phyloP scores from a whole-genome alignment of 2,888 invertebrate genomes.

The Stomorhina lunata region DNA sequence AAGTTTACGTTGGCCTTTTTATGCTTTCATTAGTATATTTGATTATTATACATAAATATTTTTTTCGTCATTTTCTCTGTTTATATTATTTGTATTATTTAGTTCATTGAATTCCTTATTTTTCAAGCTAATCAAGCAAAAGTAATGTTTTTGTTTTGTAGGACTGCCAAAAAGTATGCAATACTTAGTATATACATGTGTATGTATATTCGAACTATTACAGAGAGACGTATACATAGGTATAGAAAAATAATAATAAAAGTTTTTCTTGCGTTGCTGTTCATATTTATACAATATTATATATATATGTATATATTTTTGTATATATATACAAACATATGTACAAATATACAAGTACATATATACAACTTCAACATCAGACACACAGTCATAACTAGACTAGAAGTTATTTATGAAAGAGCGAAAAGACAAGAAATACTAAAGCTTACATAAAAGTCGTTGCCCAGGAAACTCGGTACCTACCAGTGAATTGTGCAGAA shows the following conservation, averaged over 20 bases:
- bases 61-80: background rate
- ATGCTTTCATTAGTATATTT: slow-evolving; percentile 4
- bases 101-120: slow-evolving; percentile 53
- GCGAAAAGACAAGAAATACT: background rate
- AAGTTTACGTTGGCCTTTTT: background rate
- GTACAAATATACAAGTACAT: background rate
- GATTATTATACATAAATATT: background rate
- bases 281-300: background rate
- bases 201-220: background rate
- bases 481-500: background rate
- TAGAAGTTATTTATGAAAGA: too few relatives aligned
- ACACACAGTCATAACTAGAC: background rate
- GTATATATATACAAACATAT: background rate
- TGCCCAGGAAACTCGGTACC: background rate
- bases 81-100: slow-evolving; percentile 15
- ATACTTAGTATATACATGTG: slow-evolving; percentile 11
- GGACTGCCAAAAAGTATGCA: slow-evolving; percentile 41
- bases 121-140: slow-evolving; percentile 56
- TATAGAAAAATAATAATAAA: background rate
- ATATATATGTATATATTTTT: too few relatives aligned
- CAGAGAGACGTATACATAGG: background rate
- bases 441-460: background rate
- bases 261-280: background rate
- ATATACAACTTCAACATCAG: background rate
- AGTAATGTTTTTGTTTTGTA: slow-evolving; percentile 50